Conservation (phyloP, 2,888 invertebrate species). For the Cybosia mesomella region DNA sequence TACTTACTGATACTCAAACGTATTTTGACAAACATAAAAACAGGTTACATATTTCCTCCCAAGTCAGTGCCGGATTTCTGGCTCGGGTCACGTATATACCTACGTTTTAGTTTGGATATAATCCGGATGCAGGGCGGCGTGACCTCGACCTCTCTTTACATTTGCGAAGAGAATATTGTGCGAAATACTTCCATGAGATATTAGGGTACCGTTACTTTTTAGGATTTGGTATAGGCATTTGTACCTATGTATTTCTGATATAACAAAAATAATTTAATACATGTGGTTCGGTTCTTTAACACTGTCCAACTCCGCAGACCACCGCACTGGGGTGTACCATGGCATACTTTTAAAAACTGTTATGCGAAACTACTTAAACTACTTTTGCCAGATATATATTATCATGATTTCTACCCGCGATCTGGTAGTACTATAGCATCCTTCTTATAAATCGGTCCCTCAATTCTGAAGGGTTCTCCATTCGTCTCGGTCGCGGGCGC, state of each 20-base stretch:
- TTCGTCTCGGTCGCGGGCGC: no score
- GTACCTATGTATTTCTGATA: background rate
- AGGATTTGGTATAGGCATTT: background rate
- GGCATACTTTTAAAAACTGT: no score
- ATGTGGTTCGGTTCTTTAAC: no score
- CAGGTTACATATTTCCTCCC: background rate
- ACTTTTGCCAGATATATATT: no score
- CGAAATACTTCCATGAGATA: background rate
- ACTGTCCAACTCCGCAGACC: no score
- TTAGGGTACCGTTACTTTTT: background rate
- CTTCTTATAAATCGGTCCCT: no score
- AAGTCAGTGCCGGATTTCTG: background rate
- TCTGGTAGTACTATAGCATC: no score
- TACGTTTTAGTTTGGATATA: conserved; percentile 15
- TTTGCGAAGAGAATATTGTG: conserved; percentile 9
- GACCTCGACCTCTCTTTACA: background rate
- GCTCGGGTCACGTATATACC: background rate
- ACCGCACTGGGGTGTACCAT: no score
- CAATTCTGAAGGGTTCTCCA: no score
- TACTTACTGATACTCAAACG: background rate
- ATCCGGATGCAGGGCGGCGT: conserved; percentile 10
- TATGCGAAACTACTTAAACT: no score
- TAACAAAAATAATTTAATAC: no score
- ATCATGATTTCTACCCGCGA: no score
- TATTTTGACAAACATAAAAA: background rate